Percentiles rank a stretch among this genome's conserved stretches.
Evolutionary conservation across 2,888 invertebrate genomes (phyloP).

Genomic region (Synergus itoensis): DNA sequence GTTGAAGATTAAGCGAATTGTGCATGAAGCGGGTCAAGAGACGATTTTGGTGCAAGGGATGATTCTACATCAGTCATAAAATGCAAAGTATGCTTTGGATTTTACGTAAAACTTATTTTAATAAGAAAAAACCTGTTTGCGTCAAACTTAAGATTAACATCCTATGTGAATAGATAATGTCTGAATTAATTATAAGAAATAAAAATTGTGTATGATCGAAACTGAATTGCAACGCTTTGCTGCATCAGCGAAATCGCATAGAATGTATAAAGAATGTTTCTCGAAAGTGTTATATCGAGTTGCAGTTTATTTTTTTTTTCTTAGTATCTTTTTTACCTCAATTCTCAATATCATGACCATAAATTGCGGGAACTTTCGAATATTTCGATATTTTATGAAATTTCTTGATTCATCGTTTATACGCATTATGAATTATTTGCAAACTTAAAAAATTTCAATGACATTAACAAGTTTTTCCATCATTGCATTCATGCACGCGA

Average conservation of each 20-base stretch:
- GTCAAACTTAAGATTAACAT: background rate
- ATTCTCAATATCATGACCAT: background rate
- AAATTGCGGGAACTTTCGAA: background rate
- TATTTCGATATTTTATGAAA: background rate
- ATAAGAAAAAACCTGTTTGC: background rate
- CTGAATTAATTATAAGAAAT: background rate
- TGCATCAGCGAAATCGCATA: background rate
- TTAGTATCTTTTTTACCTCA: background rate
- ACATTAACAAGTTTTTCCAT: background rate
- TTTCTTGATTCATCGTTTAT: background rate
- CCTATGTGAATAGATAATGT: background rate
- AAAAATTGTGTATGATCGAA: background rate
- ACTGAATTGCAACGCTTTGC: background rate
- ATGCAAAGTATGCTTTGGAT: background rate
- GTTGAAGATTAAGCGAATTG: background rate
- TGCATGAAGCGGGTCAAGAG: slow-evolving; percentile 26
- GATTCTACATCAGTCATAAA: background rate
- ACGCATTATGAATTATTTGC: background rate
- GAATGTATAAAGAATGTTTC: background rate
- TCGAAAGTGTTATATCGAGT: background rate
- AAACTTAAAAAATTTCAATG: background rate
- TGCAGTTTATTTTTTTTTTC: background rate
- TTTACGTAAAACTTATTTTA: background rate
- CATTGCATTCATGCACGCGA: background rate
- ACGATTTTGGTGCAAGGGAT: slow-evolving; percentile 8